Evolutionary conservation across 2,888 invertebrate species (phyloP).

Genomic region (Andrena bucephala): DNA sequence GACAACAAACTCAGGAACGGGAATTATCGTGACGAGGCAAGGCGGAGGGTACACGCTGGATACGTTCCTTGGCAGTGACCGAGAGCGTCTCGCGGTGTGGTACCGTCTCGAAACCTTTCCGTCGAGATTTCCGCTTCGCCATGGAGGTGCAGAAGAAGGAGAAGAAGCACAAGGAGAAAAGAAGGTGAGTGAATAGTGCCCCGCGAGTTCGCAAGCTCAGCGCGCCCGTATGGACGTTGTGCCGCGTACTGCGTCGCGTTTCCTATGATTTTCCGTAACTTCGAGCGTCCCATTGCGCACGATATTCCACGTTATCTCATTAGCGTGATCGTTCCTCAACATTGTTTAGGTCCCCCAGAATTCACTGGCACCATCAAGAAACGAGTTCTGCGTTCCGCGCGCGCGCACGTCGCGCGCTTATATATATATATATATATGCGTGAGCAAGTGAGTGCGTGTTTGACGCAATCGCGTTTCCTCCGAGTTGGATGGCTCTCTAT

Average conservation of each 20-base stretch:
- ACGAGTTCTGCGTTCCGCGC: conserved; percentile 37
- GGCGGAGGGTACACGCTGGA: conserved; percentile 55
- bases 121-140: neutral
- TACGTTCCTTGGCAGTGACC: conserved; percentile 77
- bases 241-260: neutral
- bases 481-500: conserved; percentile 33
- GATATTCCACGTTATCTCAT: neutral
- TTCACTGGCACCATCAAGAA: neutral
- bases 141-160: conserved; percentile 82
- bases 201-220: neutral
- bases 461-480: conserved; percentile 61
- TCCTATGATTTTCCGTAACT: neutral
- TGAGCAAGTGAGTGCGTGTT: conserved; percentile 37
- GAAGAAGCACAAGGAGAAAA: conserved; percentile 87
- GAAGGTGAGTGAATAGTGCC: conserved; percentile 86
- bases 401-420: conserved; percentile 26
- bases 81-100: conserved; percentile 69
- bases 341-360: conserved; percentile 22
- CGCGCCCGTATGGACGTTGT: conserved; percentile 40
- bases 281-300: neutral
- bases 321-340: neutral
- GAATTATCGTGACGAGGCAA: conserved; percentile 34
- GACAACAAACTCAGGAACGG: conserved; percentile 19
- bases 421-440: neutral
- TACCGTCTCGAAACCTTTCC: neutral